Evolutionary conservation across 2,113 vertebrate genomes (phyloP), one percentile per base, ranked within the genome.

Genomic region (Zootoca vivipara): DNA sequence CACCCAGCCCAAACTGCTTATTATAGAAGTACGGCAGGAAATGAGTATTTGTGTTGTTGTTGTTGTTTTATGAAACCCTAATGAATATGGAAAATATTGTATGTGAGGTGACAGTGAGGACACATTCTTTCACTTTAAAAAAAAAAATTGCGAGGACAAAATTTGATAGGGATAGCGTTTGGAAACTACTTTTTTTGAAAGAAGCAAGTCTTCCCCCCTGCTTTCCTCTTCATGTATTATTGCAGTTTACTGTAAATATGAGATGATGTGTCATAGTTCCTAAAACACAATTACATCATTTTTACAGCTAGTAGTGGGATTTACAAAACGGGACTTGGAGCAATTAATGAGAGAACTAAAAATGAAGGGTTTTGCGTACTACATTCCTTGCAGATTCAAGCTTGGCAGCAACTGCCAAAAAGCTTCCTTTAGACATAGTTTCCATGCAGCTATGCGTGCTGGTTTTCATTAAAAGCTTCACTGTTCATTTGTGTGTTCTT

Each of bases 391-490:
- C 91, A 91, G 72, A 91, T 62, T 0, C 0, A 40, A 42, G 65
- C 46, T 83, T 93, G 92, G 89, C 89, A 94, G 5, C 64, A 18
- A 10, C 67, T 89, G 87, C 81, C 89, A 72, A 91, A 85, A 89
- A 83, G 69, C 92, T 94, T 93, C 87, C 83, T 75, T 94, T 95
- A 91, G 90, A 88, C 92, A 91, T 91, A 93, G 86, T 95, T 95
- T 94, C 94, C 92, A 85, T 88, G 80, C 86, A 79, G 91, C 86
- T 91, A n/a, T 75, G 38, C 75, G 74, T 92, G 87, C 92, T 95
- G 94, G 85, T 94, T 96, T 94, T 94, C 92, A 94, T 96, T 95
- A 95, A 91, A 62, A 91, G 69, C 86, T 95, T 93, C 87, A 83
- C 84, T 92, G 67, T 91, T 95, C 89, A 91, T 90, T 93, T 79